Conservation (phyloP, 2,113 vertebrate genomes). For the Cyprinodon variegatus region DNA sequence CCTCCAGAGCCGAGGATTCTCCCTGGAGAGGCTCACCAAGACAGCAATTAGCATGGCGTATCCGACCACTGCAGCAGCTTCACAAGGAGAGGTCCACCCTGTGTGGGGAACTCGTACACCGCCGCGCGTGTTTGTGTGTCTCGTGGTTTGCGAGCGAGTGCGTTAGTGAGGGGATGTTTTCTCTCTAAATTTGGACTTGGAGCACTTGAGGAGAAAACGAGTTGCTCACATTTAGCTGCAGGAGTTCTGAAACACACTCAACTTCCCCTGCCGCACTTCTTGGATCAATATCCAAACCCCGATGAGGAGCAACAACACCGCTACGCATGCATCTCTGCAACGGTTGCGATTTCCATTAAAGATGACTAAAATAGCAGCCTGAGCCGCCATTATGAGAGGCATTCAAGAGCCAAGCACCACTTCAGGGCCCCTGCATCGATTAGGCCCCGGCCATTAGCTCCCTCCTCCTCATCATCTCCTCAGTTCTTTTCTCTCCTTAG, state of each 20-base stretch:
- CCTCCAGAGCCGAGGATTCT: conserved; percentile 57
- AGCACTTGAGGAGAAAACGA: conserved; percentile 24
- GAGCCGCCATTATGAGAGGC: conserved; percentile 19
- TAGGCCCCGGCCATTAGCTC: conserved; percentile 59
- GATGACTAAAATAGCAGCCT: conserved; percentile 48
- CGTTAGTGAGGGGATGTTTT: background rate
- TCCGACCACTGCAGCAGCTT: conserved; percentile 58
- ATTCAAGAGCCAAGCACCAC: conserved; percentile 50
- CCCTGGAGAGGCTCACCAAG: conserved; percentile 69
- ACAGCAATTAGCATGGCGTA: conserved; percentile 76
- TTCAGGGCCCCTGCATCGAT: conserved; percentile 47
- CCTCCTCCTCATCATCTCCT: conserved; percentile 22
- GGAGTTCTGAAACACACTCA: conserved; percentile 9
- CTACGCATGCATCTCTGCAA: conserved; percentile 18
- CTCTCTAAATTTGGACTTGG: conserved; percentile 19
- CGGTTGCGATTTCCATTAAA: conserved; percentile 32
- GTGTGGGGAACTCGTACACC: conserved; percentile 23
- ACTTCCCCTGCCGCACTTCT: conserved; percentile 29
- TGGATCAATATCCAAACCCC: conserved; percentile 38
- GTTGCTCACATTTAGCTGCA: background rate
- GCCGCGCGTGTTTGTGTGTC: conserved; percentile 11
- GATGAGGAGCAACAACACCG: conserved; percentile 32
- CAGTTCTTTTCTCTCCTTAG: conserved; percentile 11
- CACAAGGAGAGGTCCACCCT: conserved; percentile 55
- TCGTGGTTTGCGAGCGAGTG: background rate